Conservation (phyloP, 2,888 invertebrate species). For the Drosophila picticornis region DNA sequence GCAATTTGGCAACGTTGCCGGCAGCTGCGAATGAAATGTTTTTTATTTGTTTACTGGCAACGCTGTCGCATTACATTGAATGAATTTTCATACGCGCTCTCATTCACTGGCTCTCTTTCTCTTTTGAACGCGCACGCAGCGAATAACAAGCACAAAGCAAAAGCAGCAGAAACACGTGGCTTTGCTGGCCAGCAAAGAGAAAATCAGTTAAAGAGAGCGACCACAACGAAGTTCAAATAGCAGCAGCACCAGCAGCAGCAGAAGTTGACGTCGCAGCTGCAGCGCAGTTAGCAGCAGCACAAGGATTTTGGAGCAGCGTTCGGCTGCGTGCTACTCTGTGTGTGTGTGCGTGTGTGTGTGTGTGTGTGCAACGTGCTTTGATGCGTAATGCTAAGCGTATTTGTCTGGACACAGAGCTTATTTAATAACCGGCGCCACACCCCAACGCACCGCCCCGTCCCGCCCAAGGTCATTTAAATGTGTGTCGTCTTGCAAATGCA, state of each 20-base stretch:
- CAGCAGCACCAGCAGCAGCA: not conserved
- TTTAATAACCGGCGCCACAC: constrained; percentile 48
- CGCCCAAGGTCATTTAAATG: constrained; percentile 45
- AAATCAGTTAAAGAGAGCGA: constrained; percentile 32
- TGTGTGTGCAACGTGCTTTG: constrained; percentile 13
- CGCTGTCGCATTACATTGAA: constrained; percentile 25
- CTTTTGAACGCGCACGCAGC: constrained; percentile 33
- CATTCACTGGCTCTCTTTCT: not conserved
- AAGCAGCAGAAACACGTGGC: constrained; percentile 69
- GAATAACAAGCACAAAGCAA: constrained; percentile 68
- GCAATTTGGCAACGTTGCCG: constrained; percentile 5
- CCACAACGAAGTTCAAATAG: not conserved
- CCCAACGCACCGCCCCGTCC: constrained; percentile 13
- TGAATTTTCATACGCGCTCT: constrained; percentile 5
- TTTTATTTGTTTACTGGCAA: constrained; percentile 44
- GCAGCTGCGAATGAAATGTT: not conserved
- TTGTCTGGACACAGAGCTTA: constrained; percentile 30
- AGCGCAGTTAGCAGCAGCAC: constrained; percentile 20
- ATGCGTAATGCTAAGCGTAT: constrained; percentile 32
- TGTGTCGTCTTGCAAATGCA: constrained; percentile 13
- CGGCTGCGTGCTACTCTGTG: not conserved
- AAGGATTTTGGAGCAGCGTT: constrained; percentile 20
- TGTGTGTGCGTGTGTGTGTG: not conserved
- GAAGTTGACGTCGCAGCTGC: constrained; percentile 24
- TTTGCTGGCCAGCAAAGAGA: constrained; percentile 55